Conservation (phyloP, 2,113 vertebrate genomes). For the Ondatra zibethicus region DNA sequence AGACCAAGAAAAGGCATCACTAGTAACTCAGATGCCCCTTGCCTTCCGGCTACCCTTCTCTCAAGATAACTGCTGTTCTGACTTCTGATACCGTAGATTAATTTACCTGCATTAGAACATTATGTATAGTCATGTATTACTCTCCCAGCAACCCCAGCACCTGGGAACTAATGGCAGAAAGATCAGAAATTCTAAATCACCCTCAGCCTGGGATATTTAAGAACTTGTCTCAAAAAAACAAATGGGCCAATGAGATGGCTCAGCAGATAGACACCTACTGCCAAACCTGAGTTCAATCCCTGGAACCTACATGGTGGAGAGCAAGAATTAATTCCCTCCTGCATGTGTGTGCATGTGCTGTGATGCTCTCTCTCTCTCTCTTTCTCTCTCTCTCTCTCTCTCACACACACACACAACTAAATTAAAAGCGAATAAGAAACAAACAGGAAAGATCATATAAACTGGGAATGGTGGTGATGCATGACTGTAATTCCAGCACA, state of each 20-base stretch:
- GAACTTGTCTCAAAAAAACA: not conserved
- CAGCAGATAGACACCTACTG: not conserved
- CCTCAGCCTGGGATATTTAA: not conserved
- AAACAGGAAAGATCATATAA: not conserved
- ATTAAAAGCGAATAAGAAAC: not conserved
- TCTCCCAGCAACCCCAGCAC: not conserved
- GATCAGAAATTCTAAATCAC: not conserved
- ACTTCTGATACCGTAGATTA: not conserved
- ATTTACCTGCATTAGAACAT: slow-evolving; percentile 19
- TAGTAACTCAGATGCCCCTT: not conserved
- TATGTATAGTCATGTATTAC: not conserved
- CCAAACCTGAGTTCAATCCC: not conserved
- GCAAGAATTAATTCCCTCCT: not conserved
- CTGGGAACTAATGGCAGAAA: not conserved
- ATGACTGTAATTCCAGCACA: not conserved
- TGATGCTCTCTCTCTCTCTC: too few species aligned
- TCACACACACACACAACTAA: not conserved
- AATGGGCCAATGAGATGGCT: not conserved
- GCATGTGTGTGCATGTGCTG: too few species aligned
- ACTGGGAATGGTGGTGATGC: not conserved
- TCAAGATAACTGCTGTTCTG: not conserved
- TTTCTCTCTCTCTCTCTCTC: too few species aligned
- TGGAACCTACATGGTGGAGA: not conserved
- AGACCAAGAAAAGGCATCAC: not conserved
- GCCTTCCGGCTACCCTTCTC: not conserved